These are phyloP conservation scores for Phoeniculus purpureus DNA, from an alignment of 2,797 vertebrate species.

Conservation along the genomic window DNA sequence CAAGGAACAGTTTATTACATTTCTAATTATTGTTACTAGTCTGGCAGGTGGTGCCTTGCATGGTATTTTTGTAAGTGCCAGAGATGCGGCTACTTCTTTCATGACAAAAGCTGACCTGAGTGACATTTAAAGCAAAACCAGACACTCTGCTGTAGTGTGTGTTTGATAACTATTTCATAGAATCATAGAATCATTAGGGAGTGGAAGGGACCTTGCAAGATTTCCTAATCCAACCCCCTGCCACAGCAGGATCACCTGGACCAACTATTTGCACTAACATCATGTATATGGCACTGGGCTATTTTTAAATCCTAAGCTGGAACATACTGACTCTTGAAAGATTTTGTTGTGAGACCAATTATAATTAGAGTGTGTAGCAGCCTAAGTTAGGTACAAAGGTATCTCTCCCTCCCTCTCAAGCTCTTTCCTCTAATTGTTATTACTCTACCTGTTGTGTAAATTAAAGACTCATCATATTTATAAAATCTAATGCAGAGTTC, in stretches of 20 bases:
- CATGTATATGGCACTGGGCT: neutral
- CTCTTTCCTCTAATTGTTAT: conserved; percentile 30
- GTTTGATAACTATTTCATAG: neutral
- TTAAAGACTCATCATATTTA: conserved; percentile 15
- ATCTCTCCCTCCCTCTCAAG: neutral
- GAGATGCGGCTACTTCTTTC: conserved; percentile 48
- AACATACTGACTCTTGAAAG: neutral
- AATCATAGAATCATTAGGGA: too few relatives aligned
- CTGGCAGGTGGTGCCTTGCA: conserved; percentile 68
- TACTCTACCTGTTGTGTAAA: conserved; percentile 36
- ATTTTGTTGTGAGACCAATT: neutral
- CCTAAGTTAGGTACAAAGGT: neutral
- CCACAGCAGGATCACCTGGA: too few relatives aligned
- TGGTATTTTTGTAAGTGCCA: conserved; percentile 48
- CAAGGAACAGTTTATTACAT: conserved; percentile 74
- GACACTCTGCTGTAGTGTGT: neutral
- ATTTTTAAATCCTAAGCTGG: neutral
- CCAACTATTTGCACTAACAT: neutral
- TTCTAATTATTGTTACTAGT: conserved; percentile 79
- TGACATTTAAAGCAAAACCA: neutral
- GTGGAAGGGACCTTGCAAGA: too few relatives aligned
- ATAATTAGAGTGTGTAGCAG: neutral
- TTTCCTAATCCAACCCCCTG: too few relatives aligned
- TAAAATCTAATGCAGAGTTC: neutral
- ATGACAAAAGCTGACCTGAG: neutral